Evolutionary conservation across 2,113 vertebrate genomes (phyloP).

Genomic region (Prionailurus viverrinus): DNA sequence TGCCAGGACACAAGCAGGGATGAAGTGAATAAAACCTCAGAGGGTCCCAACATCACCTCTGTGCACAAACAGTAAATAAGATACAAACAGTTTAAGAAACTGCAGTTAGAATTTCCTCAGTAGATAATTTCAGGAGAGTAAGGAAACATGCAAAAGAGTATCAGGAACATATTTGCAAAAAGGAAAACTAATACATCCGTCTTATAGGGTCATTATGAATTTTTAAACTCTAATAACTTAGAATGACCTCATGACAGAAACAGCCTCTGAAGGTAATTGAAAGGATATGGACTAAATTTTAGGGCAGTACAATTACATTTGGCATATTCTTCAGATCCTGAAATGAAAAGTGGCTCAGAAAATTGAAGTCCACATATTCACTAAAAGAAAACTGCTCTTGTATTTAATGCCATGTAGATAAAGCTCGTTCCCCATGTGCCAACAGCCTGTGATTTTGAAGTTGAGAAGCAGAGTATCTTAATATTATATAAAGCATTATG

Average conservation of each 20-base stretch:
- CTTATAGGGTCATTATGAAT: not conserved
- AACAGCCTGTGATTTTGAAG: not conserved
- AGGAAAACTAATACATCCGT: not conserved
- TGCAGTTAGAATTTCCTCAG: not conserved
- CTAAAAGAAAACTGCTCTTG: not conserved
- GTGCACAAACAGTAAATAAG: not conserved
- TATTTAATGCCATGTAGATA: not conserved
- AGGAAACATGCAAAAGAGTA: not conserved
- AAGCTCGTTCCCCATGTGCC: not conserved
- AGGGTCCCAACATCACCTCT: not conserved
- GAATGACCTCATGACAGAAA: not conserved
- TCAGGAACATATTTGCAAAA: not conserved
- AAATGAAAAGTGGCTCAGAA: not conserved
- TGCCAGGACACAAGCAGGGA: not conserved
- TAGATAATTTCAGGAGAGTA: not conserved
- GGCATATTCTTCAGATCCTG: not conserved
- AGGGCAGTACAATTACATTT: not conserved
- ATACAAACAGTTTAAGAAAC: not conserved
- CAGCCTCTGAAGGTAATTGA: not conserved
- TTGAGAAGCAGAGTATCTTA: not conserved
- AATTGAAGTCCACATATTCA: not conserved
- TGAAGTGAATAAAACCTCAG: not conserved
- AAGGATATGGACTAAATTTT: not conserved
- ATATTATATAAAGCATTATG: not conserved
- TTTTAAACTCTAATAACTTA: slow-evolving; percentile 21